These are phyloP conservation scores for Standfussiana lucernea DNA, from an alignment of 2,888 invertebrate species.

Conservation along the genomic window DNA sequence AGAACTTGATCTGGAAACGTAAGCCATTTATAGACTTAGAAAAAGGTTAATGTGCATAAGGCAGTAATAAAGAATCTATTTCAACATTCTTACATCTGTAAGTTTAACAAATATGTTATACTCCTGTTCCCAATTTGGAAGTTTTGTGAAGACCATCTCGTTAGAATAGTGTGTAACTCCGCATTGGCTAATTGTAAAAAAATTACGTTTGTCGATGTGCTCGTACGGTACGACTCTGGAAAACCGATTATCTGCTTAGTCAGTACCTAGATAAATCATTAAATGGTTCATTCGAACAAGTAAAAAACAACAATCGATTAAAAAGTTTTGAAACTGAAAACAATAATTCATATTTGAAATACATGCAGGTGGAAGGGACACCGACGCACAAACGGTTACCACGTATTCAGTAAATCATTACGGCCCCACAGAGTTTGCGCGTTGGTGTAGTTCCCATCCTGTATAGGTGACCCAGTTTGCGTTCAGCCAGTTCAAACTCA, in stretches of 20 bases:
- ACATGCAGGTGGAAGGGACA: not conserved
- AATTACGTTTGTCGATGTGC: conserved; percentile 93
- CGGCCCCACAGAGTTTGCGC: too few species aligned
- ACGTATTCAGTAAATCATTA: too few species aligned
- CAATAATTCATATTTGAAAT: not conserved
- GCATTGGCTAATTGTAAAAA: conserved; percentile 95
- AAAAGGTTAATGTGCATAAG: not conserved
- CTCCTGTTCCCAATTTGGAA: conserved; percentile 95
- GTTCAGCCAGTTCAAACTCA: not conserved
- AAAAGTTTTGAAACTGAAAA: not conserved
- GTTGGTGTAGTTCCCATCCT: too few species aligned
- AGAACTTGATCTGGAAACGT: conserved; percentile 91
- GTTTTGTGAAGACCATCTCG: conserved; percentile 94
- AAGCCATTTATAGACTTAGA: not conserved
- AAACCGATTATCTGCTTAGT: conserved; percentile 28
- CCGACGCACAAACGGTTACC: too few species aligned
- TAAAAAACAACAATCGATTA: not conserved
- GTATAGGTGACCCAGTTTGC: not conserved
- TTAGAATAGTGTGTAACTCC: conserved; percentile 95
- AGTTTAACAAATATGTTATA: conserved; percentile 95
- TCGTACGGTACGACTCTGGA: conserved; percentile 94
- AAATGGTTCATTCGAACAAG: not conserved
- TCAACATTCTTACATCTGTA: conserved; percentile 90
- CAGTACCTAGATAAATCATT: not conserved
- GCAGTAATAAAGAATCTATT: not conserved